Evolutionary conservation across 2,888 invertebrate species (phyloP).

Genomic region (Drosophila monieri): DNA sequence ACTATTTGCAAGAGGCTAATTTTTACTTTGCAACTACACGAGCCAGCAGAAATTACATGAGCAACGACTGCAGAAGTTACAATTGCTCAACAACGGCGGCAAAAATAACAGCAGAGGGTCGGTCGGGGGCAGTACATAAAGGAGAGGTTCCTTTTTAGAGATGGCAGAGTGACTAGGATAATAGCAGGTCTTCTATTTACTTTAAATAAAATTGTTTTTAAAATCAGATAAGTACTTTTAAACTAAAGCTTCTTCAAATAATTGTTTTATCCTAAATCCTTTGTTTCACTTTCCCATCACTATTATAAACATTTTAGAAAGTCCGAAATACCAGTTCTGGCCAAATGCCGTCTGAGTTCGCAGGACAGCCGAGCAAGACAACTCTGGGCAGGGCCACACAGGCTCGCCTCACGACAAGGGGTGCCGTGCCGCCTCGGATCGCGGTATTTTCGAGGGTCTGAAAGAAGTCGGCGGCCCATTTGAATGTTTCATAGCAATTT

Average conservation of each 20-base stretch:
- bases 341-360: constrained; percentile 18
- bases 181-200: background rate
- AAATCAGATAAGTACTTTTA: no score
- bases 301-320: constrained; percentile 4
- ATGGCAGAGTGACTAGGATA: constrained; percentile 41
- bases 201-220: no score
- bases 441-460: constrained; percentile 46
- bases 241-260: no score
- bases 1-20: constrained; percentile 79
- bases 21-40: constrained; percentile 60
- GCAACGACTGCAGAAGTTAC: constrained; percentile 59
- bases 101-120: constrained; percentile 31
- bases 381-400: constrained; percentile 22
- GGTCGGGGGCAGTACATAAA: constrained; percentile 28
- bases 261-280: background rate
- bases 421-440: constrained; percentile 32
- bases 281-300: constrained; percentile 25
- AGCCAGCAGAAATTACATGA: constrained; percentile 62
- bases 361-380: constrained; percentile 35
- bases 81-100: constrained; percentile 55
- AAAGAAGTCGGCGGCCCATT: constrained; percentile 44
- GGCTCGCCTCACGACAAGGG: constrained; percentile 7
- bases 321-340: constrained; percentile 14
- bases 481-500: constrained; percentile 54
- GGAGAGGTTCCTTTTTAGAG: constrained; percentile 49